Evolutionary conservation across 2,113 vertebrate genomes (phyloP).

Genomic region (Eubucco bourcierii): DNA sequence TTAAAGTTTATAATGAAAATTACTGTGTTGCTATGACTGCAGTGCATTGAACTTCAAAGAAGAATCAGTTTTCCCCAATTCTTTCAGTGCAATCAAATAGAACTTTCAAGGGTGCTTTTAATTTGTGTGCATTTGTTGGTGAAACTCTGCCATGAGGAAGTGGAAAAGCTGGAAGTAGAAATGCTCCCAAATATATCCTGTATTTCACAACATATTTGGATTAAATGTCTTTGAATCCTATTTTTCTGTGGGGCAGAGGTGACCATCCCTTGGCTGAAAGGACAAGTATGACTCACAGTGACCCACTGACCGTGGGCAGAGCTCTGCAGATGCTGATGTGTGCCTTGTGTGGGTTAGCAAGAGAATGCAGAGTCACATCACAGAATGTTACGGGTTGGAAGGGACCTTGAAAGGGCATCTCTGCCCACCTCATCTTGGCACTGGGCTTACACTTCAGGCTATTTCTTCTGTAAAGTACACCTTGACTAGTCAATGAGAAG

Average conservation of each 20-base stretch:
- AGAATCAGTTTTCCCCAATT: neutral
- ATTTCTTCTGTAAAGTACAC: neutral
- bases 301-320: neutral
- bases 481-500: neutral
- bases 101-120: constrained; percentile 5
- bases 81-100: neutral
- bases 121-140: neutral
- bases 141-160: neutral
- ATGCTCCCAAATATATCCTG: neutral
- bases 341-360: too few species aligned
- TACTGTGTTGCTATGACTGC: neutral
- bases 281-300: accelerated
- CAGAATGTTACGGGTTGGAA: too few species aligned
- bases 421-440: neutral
- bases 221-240: neutral
- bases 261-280: neutral
- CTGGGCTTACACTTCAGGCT: neutral
- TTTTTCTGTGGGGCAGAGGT: neutral
- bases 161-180: neutral
- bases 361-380: neutral
- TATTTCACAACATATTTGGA: neutral
- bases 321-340: neutral
- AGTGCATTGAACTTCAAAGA: neutral
- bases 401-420: too few species aligned
- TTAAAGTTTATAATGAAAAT: constrained; percentile 9